Conservation (phyloP, 2,113 vertebrate species). For the Scomber japonicus region DNA sequence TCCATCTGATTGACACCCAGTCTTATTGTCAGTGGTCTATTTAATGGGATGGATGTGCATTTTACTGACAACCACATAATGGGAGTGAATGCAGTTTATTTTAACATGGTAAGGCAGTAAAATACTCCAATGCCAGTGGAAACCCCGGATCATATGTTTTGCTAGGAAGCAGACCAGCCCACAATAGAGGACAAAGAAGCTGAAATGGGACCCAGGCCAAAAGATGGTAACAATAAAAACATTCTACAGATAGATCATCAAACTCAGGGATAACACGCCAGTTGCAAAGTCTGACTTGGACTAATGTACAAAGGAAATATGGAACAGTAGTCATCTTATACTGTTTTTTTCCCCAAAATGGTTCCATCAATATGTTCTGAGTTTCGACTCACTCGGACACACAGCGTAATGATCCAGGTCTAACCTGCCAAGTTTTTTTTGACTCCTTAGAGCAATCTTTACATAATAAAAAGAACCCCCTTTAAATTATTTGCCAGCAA, state of each 20-base stretch:
- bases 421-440: constrained; percentile 46
- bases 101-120: constrained; percentile 34
- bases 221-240: constrained; percentile 56
- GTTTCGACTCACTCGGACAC: not conserved
- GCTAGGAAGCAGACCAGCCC: constrained; percentile 23
- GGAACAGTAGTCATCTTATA: constrained; percentile 21
- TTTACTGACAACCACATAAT: constrained; percentile 58
- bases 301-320: constrained; percentile 37
- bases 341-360: constrained; percentile 20
- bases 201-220: constrained; percentile 16
- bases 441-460: constrained; percentile 43
- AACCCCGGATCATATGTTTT: constrained; percentile 30
- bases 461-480: constrained; percentile 56
- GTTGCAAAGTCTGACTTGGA: constrained; percentile 36
- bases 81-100: constrained; percentile 54
- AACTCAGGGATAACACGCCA: constrained; percentile 20
- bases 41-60: constrained; percentile 57
- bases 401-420: constrained; percentile 27
- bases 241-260: constrained; percentile 48
- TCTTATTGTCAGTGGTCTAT: constrained; percentile 63
- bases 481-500: constrained; percentile 59
- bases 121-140: constrained; percentile 26
- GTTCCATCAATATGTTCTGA: constrained; percentile 18
- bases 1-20: constrained; percentile 62
- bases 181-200: constrained; percentile 16